phyloP scores from a whole-genome alignment of 2,113 vertebrate genomes.

The Actenoides hombroni region DNA sequence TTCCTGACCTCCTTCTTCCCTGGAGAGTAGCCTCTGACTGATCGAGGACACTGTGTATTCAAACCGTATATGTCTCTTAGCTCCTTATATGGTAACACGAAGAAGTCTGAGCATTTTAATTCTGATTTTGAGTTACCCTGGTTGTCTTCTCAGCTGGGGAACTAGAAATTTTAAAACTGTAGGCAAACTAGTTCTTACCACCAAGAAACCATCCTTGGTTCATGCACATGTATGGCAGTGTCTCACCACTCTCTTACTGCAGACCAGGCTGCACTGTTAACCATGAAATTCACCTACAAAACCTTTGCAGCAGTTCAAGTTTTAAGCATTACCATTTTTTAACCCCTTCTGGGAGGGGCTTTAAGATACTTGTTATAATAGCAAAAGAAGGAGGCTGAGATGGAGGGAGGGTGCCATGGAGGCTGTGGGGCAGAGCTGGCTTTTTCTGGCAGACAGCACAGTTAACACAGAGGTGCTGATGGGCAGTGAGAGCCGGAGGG shows the following conservation, averaged over 20 bases:
- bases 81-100: constrained; percentile 51
- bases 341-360: neutral
- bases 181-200: neutral
- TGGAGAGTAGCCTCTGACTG: neutral
- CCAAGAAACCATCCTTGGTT: neutral
- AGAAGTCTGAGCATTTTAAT: neutral
- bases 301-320: neutral
- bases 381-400: neutral
- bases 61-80: neutral
- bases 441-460: neutral
- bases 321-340: neutral
- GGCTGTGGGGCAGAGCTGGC: neutral
- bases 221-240: fast-evolving
- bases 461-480: neutral
- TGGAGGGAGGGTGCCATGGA: neutral
- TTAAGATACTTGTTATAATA: neutral
- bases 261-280: neutral
- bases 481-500: neutral
- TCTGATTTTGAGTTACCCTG: neutral
- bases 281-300: neutral
- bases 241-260: neutral
- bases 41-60: neutral
- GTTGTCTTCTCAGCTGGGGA: neutral
- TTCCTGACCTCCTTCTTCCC: constrained; percentile 16
- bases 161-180: neutral